Conservation (phyloP, 1,140 invertebrate species). For the Venturia canescens region DNA sequence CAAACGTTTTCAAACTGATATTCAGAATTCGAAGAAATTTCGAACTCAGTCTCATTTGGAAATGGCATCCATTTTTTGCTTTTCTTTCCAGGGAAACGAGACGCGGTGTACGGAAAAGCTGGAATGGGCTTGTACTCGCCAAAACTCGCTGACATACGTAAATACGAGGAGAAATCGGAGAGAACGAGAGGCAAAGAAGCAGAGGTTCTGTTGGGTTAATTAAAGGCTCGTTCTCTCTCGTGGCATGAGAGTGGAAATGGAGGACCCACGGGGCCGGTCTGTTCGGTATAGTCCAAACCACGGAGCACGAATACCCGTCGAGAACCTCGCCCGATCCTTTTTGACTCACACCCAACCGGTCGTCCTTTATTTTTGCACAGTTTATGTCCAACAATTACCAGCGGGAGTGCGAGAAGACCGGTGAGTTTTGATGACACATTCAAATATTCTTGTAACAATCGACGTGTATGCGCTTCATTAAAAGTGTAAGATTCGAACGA, state of each 20-base stretch:
- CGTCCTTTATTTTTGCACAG: neutral
- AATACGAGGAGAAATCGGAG: constrained; percentile 57
- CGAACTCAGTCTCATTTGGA: too few relatives aligned
- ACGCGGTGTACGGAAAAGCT: constrained; percentile 26
- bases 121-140: constrained; percentile 10
- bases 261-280: constrained; percentile 45
- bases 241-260: constrained; percentile 64
- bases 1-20: too few relatives aligned
- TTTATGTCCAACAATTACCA: too few relatives aligned
- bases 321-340: neutral
- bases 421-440: too few relatives aligned
- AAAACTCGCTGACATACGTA: constrained; percentile 65
- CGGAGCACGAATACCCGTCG: neutral
- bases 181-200: neutral
- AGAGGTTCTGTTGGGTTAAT: constrained; percentile 64
- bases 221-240: constrained; percentile 56
- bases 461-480: too few relatives aligned
- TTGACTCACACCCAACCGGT: neutral
- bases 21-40: too few relatives aligned
- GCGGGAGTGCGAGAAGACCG: too few relatives aligned
- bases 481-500: too few relatives aligned
- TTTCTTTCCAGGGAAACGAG: neutral
- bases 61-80: too few relatives aligned
- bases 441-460: too few relatives aligned
- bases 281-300: constrained; percentile 32